Evolutionary conservation across 2,888 invertebrate species (phyloP).

Genomic region (Ypsolopha sequella): DNA sequence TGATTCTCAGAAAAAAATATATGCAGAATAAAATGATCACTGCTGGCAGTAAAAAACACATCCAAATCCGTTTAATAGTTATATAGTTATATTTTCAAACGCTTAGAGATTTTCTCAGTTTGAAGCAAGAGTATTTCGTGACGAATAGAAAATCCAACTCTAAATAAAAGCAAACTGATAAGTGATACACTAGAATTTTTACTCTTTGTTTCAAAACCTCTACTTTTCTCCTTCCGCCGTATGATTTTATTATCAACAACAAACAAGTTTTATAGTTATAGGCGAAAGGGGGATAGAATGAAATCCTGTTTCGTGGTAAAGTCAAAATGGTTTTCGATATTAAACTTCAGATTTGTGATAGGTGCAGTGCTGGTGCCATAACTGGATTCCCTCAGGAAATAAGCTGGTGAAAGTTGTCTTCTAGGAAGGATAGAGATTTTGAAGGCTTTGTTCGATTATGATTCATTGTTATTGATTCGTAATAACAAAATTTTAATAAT

Average conservation of each 20-base stretch:
- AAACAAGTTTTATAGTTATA: slow-evolving; percentile 42
- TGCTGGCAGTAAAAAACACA: no score
- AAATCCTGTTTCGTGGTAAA: slow-evolving; percentile 32
- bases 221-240: not conserved
- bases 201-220: not conserved
- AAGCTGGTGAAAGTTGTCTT: slow-evolving; percentile 29
- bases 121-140: no score
- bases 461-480: no score
- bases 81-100: no score
- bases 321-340: slow-evolving; percentile 17
- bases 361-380: slow-evolving; percentile 40
- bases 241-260: slow-evolving; percentile 5
- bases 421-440: slow-evolving; percentile 9
- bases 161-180: no score
- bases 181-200: no score
- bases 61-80: no score
- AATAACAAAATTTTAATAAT: no score
- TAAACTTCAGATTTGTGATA: slow-evolving; percentile 28
- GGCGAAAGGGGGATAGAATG: slow-evolving; percentile 32
- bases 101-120: no score
- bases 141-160: no score
- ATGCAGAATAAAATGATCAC: no score
- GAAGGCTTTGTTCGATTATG: not conserved
- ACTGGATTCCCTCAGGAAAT: slow-evolving; percentile 51
- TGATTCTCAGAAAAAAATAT: no score